A percentile compares a stretch with the other conserved stretches of the same genome.
These are phyloP conservation scores for Tragulus kanchil DNA, from an alignment of 2,113 vertebrate species.

Conservation along the genomic window DNA sequence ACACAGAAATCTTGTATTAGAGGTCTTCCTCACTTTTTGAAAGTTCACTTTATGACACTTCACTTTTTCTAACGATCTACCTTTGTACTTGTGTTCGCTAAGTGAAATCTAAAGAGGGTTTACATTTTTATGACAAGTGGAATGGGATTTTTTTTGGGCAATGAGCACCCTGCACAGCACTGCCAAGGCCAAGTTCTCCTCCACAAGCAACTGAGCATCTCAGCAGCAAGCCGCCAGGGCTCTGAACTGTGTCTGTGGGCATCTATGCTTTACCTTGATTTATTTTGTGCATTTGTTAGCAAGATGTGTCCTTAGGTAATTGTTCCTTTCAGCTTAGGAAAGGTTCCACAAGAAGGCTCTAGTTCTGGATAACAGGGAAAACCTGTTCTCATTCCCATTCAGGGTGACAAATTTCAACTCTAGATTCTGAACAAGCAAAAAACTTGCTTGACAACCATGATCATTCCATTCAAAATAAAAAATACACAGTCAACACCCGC, in stretches of 20 bases:
- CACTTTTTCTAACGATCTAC: background rate
- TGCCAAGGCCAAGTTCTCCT: background rate
- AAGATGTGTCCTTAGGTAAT: background rate
- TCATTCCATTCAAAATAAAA: constrained; percentile 53
- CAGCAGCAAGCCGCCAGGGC: background rate
- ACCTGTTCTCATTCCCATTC: background rate
- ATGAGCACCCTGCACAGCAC: background rate
- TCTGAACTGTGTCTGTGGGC: background rate
- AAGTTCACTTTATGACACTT: background rate
- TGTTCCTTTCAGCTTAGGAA: background rate
- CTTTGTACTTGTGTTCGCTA: background rate
- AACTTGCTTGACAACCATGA: constrained; percentile 6
- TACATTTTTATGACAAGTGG: background rate
- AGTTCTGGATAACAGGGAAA: background rate
- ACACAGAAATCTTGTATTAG: constrained; percentile 43
- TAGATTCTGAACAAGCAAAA: constrained; percentile 46
- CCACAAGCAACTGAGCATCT: background rate
- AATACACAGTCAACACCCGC: constrained; percentile 9
- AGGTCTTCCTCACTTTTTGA: background rate
- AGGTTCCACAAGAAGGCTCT: background rate
- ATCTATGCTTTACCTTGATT: background rate
- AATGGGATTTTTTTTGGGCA: background rate
- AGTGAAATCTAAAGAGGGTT: background rate
- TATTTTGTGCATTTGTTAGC: background rate
- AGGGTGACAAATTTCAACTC: constrained; percentile 51